Evolutionary conservation across 2,113 vertebrate species (phyloP).

Genomic region (Limanda limanda): DNA sequence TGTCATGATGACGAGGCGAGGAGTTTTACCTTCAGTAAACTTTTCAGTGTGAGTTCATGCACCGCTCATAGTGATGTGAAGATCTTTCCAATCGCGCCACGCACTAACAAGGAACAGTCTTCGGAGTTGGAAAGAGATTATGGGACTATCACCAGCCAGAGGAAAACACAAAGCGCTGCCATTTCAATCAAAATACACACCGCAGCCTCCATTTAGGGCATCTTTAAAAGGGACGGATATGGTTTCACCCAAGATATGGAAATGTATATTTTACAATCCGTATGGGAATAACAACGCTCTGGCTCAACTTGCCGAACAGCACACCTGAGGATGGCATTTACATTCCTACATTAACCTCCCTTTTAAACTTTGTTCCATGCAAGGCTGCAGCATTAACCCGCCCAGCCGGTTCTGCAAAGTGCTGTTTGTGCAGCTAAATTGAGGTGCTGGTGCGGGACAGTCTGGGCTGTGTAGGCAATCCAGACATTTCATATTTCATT

Average conservation of each 20-base stretch:
- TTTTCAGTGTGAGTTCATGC: constrained; percentile 38
- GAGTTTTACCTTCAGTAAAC: constrained; percentile 52
- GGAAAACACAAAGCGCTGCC: constrained; percentile 47
- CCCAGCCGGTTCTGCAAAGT: constrained; percentile 15
- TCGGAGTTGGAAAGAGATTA: constrained; percentile 54
- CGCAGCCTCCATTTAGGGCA: constrained; percentile 7
- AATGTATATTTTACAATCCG: constrained; percentile 23
- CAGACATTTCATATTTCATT: constrained; percentile 57
- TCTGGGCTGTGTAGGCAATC: constrained; percentile 16
- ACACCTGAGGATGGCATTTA: constrained; percentile 20
- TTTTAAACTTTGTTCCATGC: constrained; percentile 27
- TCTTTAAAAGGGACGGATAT: neutral
- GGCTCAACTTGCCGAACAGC: neutral
- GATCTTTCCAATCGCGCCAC: constrained; percentile 51
- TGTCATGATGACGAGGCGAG: constrained; percentile 45
- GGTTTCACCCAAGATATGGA: constrained; percentile 29
- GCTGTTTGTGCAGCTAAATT: constrained; percentile 46
- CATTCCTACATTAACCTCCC: constrained; percentile 42
- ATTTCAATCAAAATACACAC: constrained; percentile 51
- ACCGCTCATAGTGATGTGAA: constrained; percentile 29
- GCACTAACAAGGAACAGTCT: constrained; percentile 44
- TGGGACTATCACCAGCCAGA: constrained; percentile 40
- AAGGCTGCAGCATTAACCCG: constrained; percentile 26
- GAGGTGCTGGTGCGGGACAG: constrained; percentile 36
- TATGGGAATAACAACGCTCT: constrained; percentile 7